Evolutionary conservation across 2,797 vertebrate genomes (phyloP), one percentile per base, ranked within the genome.

Genomic region (Lemur catta): DNA sequence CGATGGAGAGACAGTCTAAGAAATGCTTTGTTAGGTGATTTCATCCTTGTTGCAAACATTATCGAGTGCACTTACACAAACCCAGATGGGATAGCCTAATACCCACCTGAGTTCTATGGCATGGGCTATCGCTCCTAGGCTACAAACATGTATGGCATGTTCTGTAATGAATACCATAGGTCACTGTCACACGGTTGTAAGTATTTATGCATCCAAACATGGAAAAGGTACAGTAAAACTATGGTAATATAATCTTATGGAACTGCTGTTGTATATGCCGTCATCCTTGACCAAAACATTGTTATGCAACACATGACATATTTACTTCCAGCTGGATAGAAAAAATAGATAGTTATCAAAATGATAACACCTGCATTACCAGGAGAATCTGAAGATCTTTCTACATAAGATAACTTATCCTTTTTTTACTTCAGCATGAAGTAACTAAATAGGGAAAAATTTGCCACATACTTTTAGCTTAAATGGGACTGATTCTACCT

Each of bases 401-500:
- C 22, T 74, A 80, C 5, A 30, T 69, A 30, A 43, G 48, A 52
- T 52, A 33, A 76, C 6, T 86, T 69, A n/a, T 33, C 9, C 5
- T 48, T 80, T 74, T 65, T 65, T 65, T 9, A n/a, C 15, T 65
- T 93, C 63, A 84, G n/a, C 50, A 63, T 61, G 9, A 87, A 84
- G 81, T 72, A 96, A 52, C 46, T 92, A 75, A 84, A 72, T 55
- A 72, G 72, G 17, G 50, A 94, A 96, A 88, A 89, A 67, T 67
- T 65, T 82, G 61, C 50, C 84, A 85, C 78, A 41, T 57, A 52
- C 43, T n/a, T 50, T 61, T 24, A 33, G 43, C 55, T 84, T 80
- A 71, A 89, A 52, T 63, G 52, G 33, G 24, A 84, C 10, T 41
- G 69, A 48, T 33, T 79, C 15, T 43, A 57, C 35, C 71, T 41